Evolutionary conservation across 2,888 invertebrate species (phyloP).

Genomic region (Melolontha melolontha): DNA sequence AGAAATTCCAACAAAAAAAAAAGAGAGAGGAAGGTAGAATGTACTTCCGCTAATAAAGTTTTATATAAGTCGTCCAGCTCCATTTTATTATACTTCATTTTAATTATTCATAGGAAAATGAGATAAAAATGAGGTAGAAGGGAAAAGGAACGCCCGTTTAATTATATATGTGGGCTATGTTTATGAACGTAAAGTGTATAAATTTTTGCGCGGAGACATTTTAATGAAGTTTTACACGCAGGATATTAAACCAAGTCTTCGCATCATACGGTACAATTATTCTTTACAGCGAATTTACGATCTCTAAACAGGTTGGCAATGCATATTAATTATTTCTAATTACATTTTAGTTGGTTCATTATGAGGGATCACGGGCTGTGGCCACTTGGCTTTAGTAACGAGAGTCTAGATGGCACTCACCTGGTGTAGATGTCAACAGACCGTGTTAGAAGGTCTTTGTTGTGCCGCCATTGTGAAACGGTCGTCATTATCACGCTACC

Average conservation of each 20-base stretch:
- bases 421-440: slow-evolving; percentile 24
- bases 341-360: slow-evolving; percentile 52
- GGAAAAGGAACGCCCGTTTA: slow-evolving; percentile 19
- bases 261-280: slow-evolving; percentile 38
- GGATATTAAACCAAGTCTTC: slow-evolving; percentile 23
- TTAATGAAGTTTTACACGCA: slow-evolving; percentile 44
- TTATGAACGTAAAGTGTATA: slow-evolving; percentile 30
- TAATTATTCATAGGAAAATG: slow-evolving; percentile 22
- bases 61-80: too few relatives aligned
- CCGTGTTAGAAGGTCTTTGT: slow-evolving; percentile 31
- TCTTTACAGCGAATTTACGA: slow-evolving; percentile 42
- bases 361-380: slow-evolving; percentile 50
- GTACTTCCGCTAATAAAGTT: neutral
- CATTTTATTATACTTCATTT: slow-evolving; percentile 14
- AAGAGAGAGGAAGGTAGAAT: neutral
- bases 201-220: slow-evolving; percentile 39
- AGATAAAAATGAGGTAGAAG: slow-evolving; percentile 26
- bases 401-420: slow-evolving; percentile 22
- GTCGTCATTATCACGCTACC: slow-evolving; percentile 35
- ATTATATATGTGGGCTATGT: slow-evolving; percentile 27
- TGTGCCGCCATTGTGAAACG: slow-evolving; percentile 23
- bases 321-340: slow-evolving; percentile 53
- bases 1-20: neutral
- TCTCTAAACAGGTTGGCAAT: slow-evolving; percentile 49
- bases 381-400: slow-evolving; percentile 44